A percentile compares a stretch with the other conserved stretches of the same genome.
phyloP scores from a whole-genome alignment of 2,888 invertebrate genomes.

The Clivina fossor region DNA sequence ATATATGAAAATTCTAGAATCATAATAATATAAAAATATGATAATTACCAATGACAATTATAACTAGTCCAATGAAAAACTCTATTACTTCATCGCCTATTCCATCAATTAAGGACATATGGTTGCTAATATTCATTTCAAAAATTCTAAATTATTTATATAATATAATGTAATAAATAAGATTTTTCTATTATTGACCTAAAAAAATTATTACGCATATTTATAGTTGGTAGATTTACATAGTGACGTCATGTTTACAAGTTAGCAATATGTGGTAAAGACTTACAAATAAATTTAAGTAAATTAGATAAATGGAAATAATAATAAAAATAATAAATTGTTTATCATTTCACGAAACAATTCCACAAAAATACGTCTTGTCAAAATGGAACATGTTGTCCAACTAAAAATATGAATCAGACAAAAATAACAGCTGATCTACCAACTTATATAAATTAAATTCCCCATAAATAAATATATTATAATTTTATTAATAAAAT shows the following conservation, averaged over 20 bases:
- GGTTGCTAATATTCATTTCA: slow-evolving; percentile 40
- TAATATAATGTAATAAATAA: slow-evolving; percentile 4
- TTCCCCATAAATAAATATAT: background rate
- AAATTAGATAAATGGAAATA: no score
- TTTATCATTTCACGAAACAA: slow-evolving; percentile 22
- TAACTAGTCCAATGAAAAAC: slow-evolving; percentile 64
- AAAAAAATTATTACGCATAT: slow-evolving; percentile 12
- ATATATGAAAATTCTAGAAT: background rate
- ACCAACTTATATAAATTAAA: slow-evolving; percentile 14
- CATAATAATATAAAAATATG: slow-evolving; percentile 3
- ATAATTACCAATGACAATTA: slow-evolving; percentile 52
- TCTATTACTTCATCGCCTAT: slow-evolving; percentile 82
- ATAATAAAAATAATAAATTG: slow-evolving; percentile 14
- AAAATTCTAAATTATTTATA: background rate
- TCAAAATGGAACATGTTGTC: slow-evolving; percentile 25
- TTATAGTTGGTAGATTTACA: background rate
- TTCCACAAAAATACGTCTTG: slow-evolving; percentile 15
- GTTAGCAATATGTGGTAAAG: background rate
- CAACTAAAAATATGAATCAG: slow-evolving; percentile 12
- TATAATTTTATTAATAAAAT: background rate
- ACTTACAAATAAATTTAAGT: slow-evolving; percentile 8
- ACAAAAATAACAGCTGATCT: background rate
- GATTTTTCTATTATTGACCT: slow-evolving; percentile 20
- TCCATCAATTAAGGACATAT: slow-evolving; percentile 78
- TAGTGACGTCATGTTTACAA: background rate